Evolutionary conservation across 37 sponge, comb jelly and placozoan genomes (phyloP), one percentile per base, ranked within the genome.

Genomic region (Crambe crambe): DNA sequence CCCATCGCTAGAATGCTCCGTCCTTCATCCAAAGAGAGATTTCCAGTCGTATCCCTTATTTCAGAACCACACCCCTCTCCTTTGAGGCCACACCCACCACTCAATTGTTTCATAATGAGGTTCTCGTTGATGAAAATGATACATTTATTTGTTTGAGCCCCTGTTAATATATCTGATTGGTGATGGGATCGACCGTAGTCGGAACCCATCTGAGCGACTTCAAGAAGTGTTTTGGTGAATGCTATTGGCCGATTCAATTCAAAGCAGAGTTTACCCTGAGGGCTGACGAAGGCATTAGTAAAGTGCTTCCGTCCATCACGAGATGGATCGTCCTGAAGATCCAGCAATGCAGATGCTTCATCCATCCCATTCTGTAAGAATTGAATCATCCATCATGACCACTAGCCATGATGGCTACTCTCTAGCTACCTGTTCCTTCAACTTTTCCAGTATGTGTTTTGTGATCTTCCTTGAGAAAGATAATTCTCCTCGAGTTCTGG

Each of bases 181-280:
- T 15, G 51, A 47, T 15, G 12, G 6, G 51, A 15, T 47, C 63
- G 8, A 22, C 84, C 84, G 64, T 84, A 84, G 32, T 31, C 31
- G 18, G 18, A n/a, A 21, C 60, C 69, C 17, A 26, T 32, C 26
- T 35, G 47, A 3, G 59, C 34, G 5, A 76, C 77, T 58, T 76
- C 59, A n/a, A 26, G 22, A 37, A 85, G 58, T 35, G 51, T 72
- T 3, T 60, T 32, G 3, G 63, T n/a, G 39, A 85, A 85, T 0
- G 40, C 42, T 6, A 78, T 26, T 1, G 78, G 66, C 32, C 85
- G 85, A 40, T 70, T 73, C 40, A 85, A 79, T 1, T 20, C 58
- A 15, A 85, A 60, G 58, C 71, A 61, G 25, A 78, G 78, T 12
- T 85, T 78, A 18, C 79, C 79, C 18, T 74, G 83, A 40, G 65